Conservation (phyloP, 35 echinoderm and acorn worm species). For the Acanthaster planci region DNA sequence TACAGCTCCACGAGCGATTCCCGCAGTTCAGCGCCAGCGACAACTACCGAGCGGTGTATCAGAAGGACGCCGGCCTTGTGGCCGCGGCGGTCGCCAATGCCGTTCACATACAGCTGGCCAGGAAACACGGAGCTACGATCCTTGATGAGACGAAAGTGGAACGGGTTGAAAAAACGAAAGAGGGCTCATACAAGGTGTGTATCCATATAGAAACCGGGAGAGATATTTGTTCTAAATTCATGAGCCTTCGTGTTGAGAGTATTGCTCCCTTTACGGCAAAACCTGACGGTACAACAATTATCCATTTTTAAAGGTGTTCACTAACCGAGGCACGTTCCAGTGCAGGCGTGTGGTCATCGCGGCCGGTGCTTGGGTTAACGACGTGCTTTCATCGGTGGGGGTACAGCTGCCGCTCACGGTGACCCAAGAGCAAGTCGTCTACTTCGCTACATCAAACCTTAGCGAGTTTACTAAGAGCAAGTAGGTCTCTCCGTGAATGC, state of each 20-base stretch:
- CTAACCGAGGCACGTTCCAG: constrained; percentile 62
- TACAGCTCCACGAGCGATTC: constrained; percentile 43
- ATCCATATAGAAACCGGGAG: not conserved
- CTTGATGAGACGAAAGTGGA: constrained; percentile 44
- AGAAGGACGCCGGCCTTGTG: constrained; percentile 71
- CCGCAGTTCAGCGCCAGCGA: constrained; percentile 55
- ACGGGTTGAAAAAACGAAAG: constrained; percentile 7
- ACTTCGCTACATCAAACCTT: constrained; percentile 72
- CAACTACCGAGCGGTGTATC: constrained; percentile 59
- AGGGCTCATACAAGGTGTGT: not conserved
- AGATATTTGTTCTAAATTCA: not conserved
- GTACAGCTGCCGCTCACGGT: constrained; percentile 84
- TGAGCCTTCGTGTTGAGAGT: not conserved
- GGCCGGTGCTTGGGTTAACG: constrained; percentile 85
- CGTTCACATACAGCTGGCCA: constrained; percentile 79
- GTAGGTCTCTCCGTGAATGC: too few relatives aligned
- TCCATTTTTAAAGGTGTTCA: constrained; percentile 64
- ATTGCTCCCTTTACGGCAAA: too few relatives aligned
- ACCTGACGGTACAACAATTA: too few relatives aligned
- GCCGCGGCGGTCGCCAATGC: constrained; percentile 78
- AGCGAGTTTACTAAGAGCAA: constrained; percentile 73
- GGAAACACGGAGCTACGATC: constrained; percentile 67
- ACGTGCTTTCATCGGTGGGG: constrained; percentile 69
- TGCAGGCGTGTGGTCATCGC: constrained; percentile 71
- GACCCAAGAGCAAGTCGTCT: constrained; percentile 89